phyloP scores from a whole-genome alignment of 1,140 invertebrate genomes.

The Whitmania pigra region DNA sequence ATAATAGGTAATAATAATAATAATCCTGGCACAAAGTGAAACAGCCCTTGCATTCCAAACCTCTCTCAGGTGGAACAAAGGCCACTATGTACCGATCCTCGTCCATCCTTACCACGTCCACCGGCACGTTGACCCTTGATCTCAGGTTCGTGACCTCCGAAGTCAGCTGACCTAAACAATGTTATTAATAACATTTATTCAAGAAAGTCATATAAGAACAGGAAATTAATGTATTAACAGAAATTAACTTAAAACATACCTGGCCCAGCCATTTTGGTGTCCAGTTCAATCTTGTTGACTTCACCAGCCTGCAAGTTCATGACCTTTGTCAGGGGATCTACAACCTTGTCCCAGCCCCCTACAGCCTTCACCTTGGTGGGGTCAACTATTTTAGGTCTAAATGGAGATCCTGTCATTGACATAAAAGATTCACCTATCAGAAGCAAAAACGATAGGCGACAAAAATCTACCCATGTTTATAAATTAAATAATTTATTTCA shows the following conservation, averaged over 20 bases:
- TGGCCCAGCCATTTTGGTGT: slow-evolving; percentile 52
- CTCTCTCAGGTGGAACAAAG: slow-evolving; percentile 43
- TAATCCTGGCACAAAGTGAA: too few relatives aligned
- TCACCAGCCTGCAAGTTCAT: slow-evolving; percentile 52
- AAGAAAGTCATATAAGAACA: not conserved
- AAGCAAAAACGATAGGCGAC: too few relatives aligned
- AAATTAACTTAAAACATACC: slow-evolving; percentile 38
- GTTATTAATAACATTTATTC: not conserved
- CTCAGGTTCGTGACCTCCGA: not conserved
- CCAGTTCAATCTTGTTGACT: slow-evolving; percentile 50
- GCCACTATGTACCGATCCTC: slow-evolving; percentile 39
- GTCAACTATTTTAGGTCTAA: slow-evolving; percentile 59
- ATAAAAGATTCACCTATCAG: not conserved
- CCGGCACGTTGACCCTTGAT: slow-evolving; percentile 5
- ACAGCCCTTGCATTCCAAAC: slow-evolving; percentile 31
- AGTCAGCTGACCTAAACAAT: not conserved
- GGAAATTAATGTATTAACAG: too few relatives aligned
- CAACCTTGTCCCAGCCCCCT: slow-evolving; percentile 52
- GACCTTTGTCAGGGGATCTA: slow-evolving; percentile 53
- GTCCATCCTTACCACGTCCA: slow-evolving; percentile 31
- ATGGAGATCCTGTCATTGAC: slow-evolving; percentile 52
- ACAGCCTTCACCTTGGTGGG: slow-evolving; percentile 49
- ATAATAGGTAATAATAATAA: too few relatives aligned
- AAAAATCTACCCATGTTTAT: too few relatives aligned
- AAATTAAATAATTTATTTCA: too few relatives aligned